These are phyloP conservation scores for Drosophila parabipectinata DNA, from an alignment of 1,140 invertebrate genomes.

Conservation along the genomic window DNA sequence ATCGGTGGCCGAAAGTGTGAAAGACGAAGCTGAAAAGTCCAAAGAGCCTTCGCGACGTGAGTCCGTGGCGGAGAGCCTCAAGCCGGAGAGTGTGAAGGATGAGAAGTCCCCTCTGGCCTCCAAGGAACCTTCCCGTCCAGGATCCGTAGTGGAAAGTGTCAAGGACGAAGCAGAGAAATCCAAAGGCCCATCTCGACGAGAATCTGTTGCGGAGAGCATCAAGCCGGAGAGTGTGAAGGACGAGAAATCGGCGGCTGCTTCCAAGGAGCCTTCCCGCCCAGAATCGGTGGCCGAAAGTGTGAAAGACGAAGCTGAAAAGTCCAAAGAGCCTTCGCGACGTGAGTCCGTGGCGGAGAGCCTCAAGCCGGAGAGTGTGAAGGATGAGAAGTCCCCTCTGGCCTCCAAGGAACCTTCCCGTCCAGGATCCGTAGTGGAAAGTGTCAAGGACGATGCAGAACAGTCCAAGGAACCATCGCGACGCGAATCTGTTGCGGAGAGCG, in stretches of 20 bases:
- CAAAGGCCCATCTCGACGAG: constrained; percentile 15
- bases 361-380: constrained; percentile 9
- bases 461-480: constrained; percentile 2
- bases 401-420: constrained; percentile 16
- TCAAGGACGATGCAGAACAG: constrained; percentile 26
- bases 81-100: constrained; percentile 14
- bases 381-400: constrained; percentile 13
- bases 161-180: constrained; percentile 10
- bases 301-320: constrained; percentile 11
- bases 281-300: constrained; percentile 2
- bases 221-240: constrained; percentile 21
- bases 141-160: constrained; percentile 11
- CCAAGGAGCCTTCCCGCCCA: constrained; percentile 36
- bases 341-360: constrained; percentile 7
- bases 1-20: constrained; percentile 1
- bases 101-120: constrained; percentile 6
- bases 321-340: neutral
- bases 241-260: constrained; percentile 23
- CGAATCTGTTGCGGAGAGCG: constrained; percentile 33
- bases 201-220: constrained; percentile 28
- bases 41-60: constrained; percentile 1
- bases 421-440: constrained; percentile 18
- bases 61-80: constrained; percentile 8
- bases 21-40: constrained; percentile 7
- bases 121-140: constrained; percentile 14